Conservation (phyloP, 1,140 invertebrate genomes). For the Procambarus clarkii region DNA sequence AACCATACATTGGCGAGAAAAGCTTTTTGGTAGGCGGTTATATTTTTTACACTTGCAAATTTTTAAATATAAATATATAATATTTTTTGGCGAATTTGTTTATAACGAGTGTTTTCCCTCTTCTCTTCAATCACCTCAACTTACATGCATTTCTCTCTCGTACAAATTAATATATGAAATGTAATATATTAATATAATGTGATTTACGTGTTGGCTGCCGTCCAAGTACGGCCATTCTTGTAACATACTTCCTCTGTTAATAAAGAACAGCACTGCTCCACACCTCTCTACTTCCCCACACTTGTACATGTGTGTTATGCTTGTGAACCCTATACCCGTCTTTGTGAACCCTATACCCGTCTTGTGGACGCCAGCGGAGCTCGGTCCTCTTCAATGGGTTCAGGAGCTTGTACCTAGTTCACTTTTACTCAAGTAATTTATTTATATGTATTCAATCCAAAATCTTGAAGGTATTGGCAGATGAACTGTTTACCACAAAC, state of each 20-base stretch:
- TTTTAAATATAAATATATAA: neutral
- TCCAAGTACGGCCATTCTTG: conserved; percentile 1
- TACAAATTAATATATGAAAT: conserved; percentile 69
- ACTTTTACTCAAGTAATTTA: too few relatives aligned
- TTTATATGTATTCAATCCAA: too few relatives aligned
- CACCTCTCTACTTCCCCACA: neutral
- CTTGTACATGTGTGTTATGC: too few relatives aligned
- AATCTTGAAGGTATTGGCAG: too few relatives aligned
- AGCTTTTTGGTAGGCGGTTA: neutral
- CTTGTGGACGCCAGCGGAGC: too few relatives aligned
- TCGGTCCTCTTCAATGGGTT: too few relatives aligned
- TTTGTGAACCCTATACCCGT: too few relatives aligned
- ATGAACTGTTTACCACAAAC: too few relatives aligned
- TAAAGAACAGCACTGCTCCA: conserved; percentile 46
- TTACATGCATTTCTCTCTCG: conserved; percentile 57
- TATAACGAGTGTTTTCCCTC: conserved; percentile 1
- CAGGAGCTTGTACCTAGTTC: too few relatives aligned
- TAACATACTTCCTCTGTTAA: conserved; percentile 61
- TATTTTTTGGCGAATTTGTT: neutral
- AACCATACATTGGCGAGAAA: neutral
- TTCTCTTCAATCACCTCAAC: conserved; percentile 3
- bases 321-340: too few relatives aligned
- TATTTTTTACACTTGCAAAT: neutral
- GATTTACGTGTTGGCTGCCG: neutral
- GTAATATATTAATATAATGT: conserved; percentile 67